Conservation (phyloP, 2,113 vertebrate species). For the Cyanocitta stelleri region DNA sequence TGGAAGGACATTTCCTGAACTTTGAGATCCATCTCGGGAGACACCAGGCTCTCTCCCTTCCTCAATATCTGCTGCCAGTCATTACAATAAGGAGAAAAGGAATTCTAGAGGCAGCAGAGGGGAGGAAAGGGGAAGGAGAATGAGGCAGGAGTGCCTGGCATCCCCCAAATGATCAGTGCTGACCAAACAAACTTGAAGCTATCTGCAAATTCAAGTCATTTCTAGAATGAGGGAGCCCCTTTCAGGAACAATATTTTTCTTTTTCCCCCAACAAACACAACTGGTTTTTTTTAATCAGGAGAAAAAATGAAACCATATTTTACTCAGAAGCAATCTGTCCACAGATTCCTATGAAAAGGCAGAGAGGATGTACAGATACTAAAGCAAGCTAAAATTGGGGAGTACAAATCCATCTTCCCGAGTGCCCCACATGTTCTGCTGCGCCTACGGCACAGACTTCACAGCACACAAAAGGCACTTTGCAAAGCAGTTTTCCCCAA, state of each 20-base stretch:
- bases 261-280: neutral
- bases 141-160: neutral
- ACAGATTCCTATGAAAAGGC: neutral
- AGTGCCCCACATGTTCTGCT: neutral
- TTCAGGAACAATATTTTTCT: neutral
- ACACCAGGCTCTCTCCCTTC: neutral
- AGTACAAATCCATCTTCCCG: neutral
- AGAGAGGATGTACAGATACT: neutral
- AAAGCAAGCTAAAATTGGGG: neutral
- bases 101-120: neutral
- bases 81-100: neutral
- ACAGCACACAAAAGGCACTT: neutral
- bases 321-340: neutral
- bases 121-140: neutral
- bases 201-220: neutral
- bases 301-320: neutral
- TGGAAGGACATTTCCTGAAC: neutral
- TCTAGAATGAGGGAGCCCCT: neutral
- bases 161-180: neutral
- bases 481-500: neutral
- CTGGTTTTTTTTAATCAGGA: accelerated
- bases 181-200: neutral
- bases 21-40: neutral
- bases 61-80: neutral
- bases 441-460: neutral